Conservation (phyloP, 1,140 invertebrate genomes). For the Drosophila orena region DNA sequence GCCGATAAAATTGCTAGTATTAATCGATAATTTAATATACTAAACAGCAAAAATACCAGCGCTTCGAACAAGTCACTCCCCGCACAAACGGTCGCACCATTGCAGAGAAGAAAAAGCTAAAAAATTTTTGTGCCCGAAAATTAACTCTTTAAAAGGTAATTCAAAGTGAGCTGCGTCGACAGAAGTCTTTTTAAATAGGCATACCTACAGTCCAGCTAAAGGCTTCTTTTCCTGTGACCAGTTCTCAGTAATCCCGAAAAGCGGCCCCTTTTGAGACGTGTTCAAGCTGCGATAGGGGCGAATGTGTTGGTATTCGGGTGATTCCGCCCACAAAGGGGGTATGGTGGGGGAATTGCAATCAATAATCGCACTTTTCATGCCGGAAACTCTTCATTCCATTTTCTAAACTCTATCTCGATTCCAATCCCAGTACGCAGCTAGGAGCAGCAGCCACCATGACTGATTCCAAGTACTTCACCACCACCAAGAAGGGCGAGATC, state of each 20-base stretch:
- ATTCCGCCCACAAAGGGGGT: constrained; percentile 20
- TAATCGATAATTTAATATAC: background rate
- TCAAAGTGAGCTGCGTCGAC: background rate
- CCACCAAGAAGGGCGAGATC: constrained; percentile 99
- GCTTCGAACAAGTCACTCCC: background rate
- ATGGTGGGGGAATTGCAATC: constrained; percentile 4
- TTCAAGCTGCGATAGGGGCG: constrained; percentile 37
- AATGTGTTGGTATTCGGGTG: constrained; percentile 23
- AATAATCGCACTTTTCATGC: constrained; percentile 19
- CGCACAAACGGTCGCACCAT: constrained; percentile 26
- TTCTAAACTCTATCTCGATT: background rate
- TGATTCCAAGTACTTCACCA: constrained; percentile 99
- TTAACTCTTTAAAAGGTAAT: constrained; percentile 41
- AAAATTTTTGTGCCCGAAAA: constrained; percentile 42
- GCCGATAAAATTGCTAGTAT: background rate
- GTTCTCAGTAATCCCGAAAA: background rate
- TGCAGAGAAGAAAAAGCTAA: constrained; percentile 39
- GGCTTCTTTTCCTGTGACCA: background rate
- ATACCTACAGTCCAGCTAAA: background rate
- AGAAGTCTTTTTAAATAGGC: background rate
- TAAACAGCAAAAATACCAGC: background rate
- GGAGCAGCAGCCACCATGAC: constrained; percentile 90
- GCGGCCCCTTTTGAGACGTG: constrained; percentile 29
- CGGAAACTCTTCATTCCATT: background rate
- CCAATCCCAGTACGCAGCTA: constrained; percentile 3